Base-by-base conservation (phyloP, 2,113 vertebrate species). In the Aptenodytes forsteri region DNA sequence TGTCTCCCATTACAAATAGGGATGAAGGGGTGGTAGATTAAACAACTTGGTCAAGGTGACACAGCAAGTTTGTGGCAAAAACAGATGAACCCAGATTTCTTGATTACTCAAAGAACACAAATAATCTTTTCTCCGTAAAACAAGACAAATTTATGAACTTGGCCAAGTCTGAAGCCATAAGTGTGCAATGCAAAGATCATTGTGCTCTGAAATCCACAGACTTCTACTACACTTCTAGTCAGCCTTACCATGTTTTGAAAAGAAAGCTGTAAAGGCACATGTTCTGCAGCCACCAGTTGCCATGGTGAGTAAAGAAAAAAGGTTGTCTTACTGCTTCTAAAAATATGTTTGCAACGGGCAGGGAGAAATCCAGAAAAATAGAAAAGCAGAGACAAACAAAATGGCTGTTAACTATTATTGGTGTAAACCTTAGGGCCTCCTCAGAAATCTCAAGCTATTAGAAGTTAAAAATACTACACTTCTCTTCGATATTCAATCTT, bases 281-380 rank as follows among this genome's bases (percentile, higher is more conserved):
- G 21, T 70, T 81, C 69, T 67, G 50, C 86, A 94, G 69, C 40
- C 87, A 95, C 32, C 54, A 73, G 95, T 94, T 96, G 91, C 91
- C 87, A 96, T 94, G 84, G 89, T 94, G 73, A 97, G 55, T 52
- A 71, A 66, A 69, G 62, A 85, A 61, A 69, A 91, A 96, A 93
- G 26, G n/a, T 54, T 86, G 46, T 85, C 70, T 85, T 85, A 42
- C 44, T 83, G 66, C 29, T 87, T 72, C 89, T 87, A 94, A 92
- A 95, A 93, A 93, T 92, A 82, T 13, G 10, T 42, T 83, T 62
- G 46, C 40, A 61, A 17, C 47, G 58, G 44, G n/a, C 49, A 73
- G 54, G 46, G 54, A 92, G 40, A 79, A 91, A 85, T 94, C 29
- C 54, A 55, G 26, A 62, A 67, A 82, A 52, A 42, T 14, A 58